Percentiles rank a stretch among this genome's conserved stretches.
These are phyloP conservation scores for Ridgeia piscesae DNA, from an alignment of 1,140 invertebrate genomes.

Conservation along the genomic window DNA sequence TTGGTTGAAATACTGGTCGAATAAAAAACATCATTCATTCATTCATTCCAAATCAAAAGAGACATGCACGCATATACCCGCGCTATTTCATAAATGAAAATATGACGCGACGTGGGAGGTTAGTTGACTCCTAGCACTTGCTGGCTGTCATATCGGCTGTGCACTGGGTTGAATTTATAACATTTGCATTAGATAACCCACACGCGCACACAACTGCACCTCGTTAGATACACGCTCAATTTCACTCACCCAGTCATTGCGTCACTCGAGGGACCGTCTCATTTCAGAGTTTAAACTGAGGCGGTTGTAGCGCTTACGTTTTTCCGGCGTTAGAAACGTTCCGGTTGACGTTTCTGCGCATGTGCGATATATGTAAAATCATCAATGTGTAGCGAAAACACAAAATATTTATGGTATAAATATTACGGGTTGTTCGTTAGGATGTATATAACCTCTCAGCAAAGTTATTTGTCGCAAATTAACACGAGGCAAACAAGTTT, in stretches of 20 bases:
- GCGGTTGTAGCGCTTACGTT: no score
- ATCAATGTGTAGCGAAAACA: no score
- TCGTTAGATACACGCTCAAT: not conserved
- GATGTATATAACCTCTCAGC: no score
- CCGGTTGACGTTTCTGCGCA: no score
- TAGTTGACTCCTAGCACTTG: not conserved
- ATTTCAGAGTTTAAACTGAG: not conserved
- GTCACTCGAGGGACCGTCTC: not conserved
- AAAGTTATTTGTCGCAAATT: no score
- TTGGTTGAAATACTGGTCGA: no score
- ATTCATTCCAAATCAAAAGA: not conserved
- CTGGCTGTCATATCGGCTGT: not conserved
- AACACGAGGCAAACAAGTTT: no score
- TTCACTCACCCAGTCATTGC: not conserved
- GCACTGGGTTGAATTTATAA: not conserved
- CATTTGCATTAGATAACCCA: not conserved
- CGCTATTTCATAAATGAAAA: not conserved
- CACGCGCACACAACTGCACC: not conserved
- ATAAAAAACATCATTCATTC: no score
- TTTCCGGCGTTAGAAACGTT: no score
- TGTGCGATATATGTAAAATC: no score
- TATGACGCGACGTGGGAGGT: not conserved
- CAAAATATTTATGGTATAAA: no score
- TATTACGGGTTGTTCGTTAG: no score
- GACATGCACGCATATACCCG: not conserved